phyloP scores from a whole-genome alignment of 2,113 vertebrate species.

The Canis aureus region DNA sequence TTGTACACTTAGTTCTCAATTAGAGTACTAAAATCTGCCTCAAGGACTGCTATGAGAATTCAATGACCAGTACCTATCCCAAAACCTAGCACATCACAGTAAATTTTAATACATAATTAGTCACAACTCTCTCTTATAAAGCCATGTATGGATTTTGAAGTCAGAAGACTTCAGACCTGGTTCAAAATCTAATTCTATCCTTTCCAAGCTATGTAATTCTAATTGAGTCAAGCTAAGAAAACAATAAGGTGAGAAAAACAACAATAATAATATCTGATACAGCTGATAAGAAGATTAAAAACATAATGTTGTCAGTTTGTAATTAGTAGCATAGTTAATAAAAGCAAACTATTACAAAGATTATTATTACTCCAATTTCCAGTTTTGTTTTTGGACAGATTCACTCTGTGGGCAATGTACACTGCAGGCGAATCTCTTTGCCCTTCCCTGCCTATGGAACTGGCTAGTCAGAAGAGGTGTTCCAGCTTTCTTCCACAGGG shows the following conservation, averaged over 20 bases:
- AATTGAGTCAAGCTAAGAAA: neutral
- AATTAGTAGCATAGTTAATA: neutral
- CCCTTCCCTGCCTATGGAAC: neutral
- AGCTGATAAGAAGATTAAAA: neutral
- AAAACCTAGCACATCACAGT: neutral
- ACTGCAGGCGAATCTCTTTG: neutral
- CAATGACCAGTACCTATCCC: neutral
- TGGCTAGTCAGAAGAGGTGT: neutral
- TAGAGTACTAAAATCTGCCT: neutral
- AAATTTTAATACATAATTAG: neutral
- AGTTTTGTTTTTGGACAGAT: neutral
- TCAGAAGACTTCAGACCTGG: neutral
- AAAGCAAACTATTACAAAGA: neutral
- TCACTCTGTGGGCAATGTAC: neutral
- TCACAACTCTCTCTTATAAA: neutral
- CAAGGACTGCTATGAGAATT: neutral
- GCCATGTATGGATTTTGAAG: neutral
- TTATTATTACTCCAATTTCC: neutral
- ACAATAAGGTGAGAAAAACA: neutral
- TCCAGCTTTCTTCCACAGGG: neutral
- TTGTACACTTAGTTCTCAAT: neutral
- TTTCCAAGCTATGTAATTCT: neutral
- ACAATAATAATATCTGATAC: neutral
- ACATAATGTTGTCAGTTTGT: neutral
- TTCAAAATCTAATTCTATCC: neutral